These are phyloP conservation scores for Onychomys torridus DNA, from an alignment of 2,797 vertebrate genomes.

Conservation along the genomic window DNA sequence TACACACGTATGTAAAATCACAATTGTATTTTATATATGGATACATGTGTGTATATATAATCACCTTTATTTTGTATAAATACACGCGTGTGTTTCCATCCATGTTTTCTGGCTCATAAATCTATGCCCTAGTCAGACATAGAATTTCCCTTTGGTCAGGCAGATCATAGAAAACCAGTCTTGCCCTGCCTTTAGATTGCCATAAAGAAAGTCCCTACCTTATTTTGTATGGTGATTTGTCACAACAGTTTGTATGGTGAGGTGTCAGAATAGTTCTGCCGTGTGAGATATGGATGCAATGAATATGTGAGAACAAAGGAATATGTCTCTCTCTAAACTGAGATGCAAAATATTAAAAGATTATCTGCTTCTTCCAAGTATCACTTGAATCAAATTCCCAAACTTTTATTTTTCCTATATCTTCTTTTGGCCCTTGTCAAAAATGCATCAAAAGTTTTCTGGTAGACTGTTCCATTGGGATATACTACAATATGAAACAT, in stretches of 20 bases:
- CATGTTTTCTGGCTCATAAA: background rate
- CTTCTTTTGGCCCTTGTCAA: background rate
- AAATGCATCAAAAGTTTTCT: background rate
- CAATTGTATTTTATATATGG: background rate
- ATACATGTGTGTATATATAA: background rate
- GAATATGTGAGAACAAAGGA: background rate
- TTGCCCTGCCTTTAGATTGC: background rate
- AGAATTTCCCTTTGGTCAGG: too few relatives aligned
- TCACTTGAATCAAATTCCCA: background rate
- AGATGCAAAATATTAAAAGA: background rate
- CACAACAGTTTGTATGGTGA: background rate
- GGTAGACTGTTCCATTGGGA: background rate
- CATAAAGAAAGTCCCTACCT: background rate
- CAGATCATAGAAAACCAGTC: background rate
- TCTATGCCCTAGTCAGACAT: background rate
- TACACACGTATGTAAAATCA: background rate
- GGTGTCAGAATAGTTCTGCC: background rate
- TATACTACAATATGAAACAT: background rate
- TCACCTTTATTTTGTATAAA: background rate
- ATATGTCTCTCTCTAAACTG: background rate
- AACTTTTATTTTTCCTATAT: background rate
- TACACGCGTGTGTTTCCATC: too few relatives aligned
- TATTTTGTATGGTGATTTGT: background rate
- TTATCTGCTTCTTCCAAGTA: background rate
- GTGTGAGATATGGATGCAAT: background rate